Conservation (phyloP, 2,113 vertebrate genomes). For the Hippocampus zosterae region DNA sequence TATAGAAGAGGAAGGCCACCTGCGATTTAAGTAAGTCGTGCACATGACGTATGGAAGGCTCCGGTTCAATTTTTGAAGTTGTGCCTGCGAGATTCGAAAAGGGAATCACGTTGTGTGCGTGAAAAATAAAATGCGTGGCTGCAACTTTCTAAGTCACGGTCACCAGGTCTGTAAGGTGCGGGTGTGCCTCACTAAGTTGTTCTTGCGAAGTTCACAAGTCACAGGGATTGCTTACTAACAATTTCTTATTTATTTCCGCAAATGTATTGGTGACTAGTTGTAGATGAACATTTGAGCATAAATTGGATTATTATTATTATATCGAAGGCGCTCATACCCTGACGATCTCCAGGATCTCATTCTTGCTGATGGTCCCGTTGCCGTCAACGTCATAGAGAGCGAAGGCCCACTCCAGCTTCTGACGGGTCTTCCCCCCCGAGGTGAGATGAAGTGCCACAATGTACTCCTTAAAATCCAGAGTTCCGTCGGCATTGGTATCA, state of each 20-base stretch:
- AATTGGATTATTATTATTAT: no score
- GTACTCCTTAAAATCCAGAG: constrained; percentile 81
- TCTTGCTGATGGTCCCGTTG: constrained; percentile 79
- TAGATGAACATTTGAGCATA: not conserved
- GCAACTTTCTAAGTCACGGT: no score
- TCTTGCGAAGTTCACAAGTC: not conserved
- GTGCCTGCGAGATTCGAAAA: no score
- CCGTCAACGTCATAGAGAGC: constrained; percentile 81
- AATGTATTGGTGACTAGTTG: not conserved
- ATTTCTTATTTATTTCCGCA: not conserved
- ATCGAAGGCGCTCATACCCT: constrained; percentile 50
- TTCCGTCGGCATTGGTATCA: constrained; percentile 78
- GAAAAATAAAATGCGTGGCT: no score
- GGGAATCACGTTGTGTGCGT: no score
- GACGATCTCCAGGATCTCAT: constrained; percentile 77
- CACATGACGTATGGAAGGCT: no score
- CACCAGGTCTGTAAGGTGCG: no score
- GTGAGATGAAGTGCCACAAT: constrained; percentile 80
- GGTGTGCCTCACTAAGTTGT: no score
- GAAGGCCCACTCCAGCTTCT: constrained; percentile 82
- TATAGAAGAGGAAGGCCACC: no score
- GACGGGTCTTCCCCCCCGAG: constrained; percentile 75
- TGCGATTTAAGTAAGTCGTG: no score
- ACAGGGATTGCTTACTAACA: not conserved
- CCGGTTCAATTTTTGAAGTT: no score